Percentiles rank a stretch among this genome's conserved stretches.
phyloP scores from a whole-genome alignment of 1,140 invertebrate species.

The Cydia splendana region DNA sequence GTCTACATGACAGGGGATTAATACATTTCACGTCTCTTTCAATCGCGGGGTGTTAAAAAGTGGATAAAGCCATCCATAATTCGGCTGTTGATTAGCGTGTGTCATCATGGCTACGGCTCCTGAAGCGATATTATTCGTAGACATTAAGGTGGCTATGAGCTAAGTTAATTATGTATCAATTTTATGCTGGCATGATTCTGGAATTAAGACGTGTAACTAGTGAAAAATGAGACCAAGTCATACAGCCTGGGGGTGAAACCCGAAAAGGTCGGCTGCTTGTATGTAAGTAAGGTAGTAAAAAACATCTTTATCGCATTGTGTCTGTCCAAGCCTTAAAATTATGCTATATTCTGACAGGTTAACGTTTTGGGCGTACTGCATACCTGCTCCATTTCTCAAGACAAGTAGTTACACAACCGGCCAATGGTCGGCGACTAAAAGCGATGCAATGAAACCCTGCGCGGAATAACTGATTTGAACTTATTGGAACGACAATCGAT shows the following conservation, averaged over 20 bases:
- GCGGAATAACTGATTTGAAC: conserved; percentile 51
- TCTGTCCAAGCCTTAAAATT: conserved; percentile 1
- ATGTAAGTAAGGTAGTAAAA: not conserved
- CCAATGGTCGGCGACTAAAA: conserved; percentile 61
- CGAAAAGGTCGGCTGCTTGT: not conserved
- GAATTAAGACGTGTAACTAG: not conserved
- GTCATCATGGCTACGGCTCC: too few relatives aligned
- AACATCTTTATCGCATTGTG: not conserved
- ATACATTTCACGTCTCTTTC: too few relatives aligned
- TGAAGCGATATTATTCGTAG: too few relatives aligned
- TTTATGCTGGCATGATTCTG: too few relatives aligned
- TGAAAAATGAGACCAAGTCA: not conserved
- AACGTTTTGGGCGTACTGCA: conserved; percentile 46
- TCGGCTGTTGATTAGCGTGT: too few relatives aligned
- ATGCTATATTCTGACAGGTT: conserved; percentile 23
- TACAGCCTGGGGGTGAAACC: not conserved
- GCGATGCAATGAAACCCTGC: conserved; percentile 55
- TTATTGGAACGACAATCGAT: conserved; percentile 45
- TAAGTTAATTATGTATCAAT: too few relatives aligned
- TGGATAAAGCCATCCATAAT: too few relatives aligned
- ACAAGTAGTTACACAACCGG: conserved; percentile 56
- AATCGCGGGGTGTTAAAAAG: too few relatives aligned
- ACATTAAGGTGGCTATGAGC: too few relatives aligned
- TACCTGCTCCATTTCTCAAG: conserved; percentile 61
- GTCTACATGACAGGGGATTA: too few relatives aligned